phyloP scores from a whole-genome alignment of 2,113 vertebrate genomes.

The Myiopsitta monachus region DNA sequence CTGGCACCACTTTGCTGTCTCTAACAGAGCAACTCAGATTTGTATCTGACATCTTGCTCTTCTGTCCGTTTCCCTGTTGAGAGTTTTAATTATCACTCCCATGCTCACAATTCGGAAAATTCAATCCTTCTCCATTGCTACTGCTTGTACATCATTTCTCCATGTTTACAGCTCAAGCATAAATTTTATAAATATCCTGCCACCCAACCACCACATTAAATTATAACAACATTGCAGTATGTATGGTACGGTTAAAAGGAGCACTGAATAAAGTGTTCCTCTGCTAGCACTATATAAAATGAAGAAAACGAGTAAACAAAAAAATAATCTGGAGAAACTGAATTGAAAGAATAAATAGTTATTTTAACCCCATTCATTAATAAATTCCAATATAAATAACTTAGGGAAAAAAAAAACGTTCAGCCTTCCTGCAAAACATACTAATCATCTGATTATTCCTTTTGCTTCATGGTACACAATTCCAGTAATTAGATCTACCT shows the following conservation, averaged over 20 bases:
- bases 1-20: not conserved
- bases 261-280: not conserved
- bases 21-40: not conserved
- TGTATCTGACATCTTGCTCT: not conserved
- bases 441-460: not conserved
- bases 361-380: not conserved
- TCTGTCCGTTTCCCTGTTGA: not conserved
- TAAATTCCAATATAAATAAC: not conserved
- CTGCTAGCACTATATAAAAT: not conserved
- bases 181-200: not conserved
- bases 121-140: not conserved
- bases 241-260: not conserved
- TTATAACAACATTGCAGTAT: not conserved
- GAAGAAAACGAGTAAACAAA: not conserved
- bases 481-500: not conserved
- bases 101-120: not conserved
- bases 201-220: not conserved
- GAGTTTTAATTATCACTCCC: not conserved
- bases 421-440: not conserved
- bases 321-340: not conserved
- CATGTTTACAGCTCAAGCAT: not conserved
- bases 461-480: not conserved
- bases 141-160: not conserved
- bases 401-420: not conserved
- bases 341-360: not conserved